A percentile compares a stretch with the other conserved stretches of the same genome.
Evolutionary conservation across 2,113 vertebrate genomes (phyloP).

Genomic region (Tachuris rubrigastra): DNA sequence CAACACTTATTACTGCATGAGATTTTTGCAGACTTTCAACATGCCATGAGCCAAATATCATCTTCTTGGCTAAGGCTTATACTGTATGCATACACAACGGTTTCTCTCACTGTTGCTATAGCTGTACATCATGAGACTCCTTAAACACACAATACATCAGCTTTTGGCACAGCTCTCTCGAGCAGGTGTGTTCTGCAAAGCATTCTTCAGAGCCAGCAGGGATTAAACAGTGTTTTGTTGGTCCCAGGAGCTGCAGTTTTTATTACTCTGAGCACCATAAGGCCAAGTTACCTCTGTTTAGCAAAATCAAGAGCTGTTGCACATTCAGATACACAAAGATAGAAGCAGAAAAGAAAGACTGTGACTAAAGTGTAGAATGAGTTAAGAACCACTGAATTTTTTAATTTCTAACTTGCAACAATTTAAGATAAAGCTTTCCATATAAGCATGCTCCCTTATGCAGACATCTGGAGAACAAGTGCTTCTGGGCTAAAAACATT

Average conservation of each 20-base stretch:
- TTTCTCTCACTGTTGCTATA: background rate
- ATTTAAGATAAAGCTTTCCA: background rate
- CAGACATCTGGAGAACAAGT: background rate
- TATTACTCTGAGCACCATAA: background rate
- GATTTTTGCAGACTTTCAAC: background rate
- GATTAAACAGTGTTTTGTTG: background rate
- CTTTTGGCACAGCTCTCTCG: background rate
- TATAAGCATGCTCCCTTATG: background rate
- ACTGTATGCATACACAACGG: background rate
- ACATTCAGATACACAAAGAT: background rate
- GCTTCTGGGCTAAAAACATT: background rate
- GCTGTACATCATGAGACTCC: background rate
- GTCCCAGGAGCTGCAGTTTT: background rate
- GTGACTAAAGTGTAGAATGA: background rate
- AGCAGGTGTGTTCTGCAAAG: conserved; percentile 9
- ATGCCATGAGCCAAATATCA: background rate
- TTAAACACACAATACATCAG: background rate
- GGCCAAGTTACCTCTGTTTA: background rate
- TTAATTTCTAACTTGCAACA: background rate
- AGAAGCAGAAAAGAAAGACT: background rate
- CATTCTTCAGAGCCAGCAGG: background rate
- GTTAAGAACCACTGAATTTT: background rate
- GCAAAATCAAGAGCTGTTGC: background rate
- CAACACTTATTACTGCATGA: background rate
- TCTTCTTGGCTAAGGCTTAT: background rate